Base-by-base conservation (phyloP, 2,113 vertebrate species). In the Clarias batrachus region DNA sequence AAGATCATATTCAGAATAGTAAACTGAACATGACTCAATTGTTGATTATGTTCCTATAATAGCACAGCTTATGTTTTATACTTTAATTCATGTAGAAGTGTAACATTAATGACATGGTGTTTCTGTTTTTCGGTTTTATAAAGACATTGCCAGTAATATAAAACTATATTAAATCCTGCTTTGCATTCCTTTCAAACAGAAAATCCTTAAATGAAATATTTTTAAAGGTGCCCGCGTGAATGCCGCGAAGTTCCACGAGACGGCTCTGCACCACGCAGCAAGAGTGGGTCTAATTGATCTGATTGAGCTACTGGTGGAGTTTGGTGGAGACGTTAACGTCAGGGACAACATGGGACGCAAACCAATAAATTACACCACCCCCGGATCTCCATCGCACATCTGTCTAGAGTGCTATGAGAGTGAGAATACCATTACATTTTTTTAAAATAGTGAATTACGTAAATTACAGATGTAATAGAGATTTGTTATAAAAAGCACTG, bases 181-280 rank as follows among this genome's bases (percentile, higher is more conserved):
- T 25, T 27, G 52, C 19, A 30, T 14, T 66, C 25, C 17, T 62
- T 68, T 21, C 41, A 25, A 59, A 71, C 12, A 68, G 4, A 12
- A 62, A 2, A 73, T 25, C 41, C 23, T 63, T 10, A 2, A 52
- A 82, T 23, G 30, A 27, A 27, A 23, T 73, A 62, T 66, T 11
- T 59, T 37, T 71, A 25, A 89, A 98, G 97, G 97, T 56, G 97
- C 97, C 83, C 95, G 95, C 0, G 97, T 99, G 91, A 98, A 99
- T 0, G 97, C 96, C 0, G 93, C 94, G 0, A 97, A 96, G 84
- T 96, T 98, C 54, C 97, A 98, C 0, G 96, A 98, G 94, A 98
- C 96, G 0, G 96, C 97, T 0, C 91, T 99, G 16, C 97, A 99
- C 84, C 96, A 97, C 0, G 97, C 97, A 0, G 97, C 97, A 0